Conservation (phyloP, 2,888 invertebrate species). For the Polymixis flavicincta region DNA sequence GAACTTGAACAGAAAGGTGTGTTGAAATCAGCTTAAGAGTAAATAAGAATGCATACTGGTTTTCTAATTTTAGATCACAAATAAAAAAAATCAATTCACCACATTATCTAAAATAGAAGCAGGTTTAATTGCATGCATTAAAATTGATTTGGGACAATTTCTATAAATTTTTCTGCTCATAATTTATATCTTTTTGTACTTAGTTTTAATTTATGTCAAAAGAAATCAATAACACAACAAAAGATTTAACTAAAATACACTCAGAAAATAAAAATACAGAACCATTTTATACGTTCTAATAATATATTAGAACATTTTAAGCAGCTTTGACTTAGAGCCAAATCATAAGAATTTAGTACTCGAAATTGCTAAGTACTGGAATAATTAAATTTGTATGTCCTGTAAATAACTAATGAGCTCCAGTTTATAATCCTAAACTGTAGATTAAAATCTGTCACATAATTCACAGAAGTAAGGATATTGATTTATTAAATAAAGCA, state of each 20-base stretch:
- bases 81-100: neutral
- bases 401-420: neutral
- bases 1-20: constrained; percentile 85
- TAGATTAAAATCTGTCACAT: neutral
- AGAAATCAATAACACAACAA: too few relatives aligned
- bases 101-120: neutral
- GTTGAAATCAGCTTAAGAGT: constrained; percentile 79
- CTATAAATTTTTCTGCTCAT: too few relatives aligned
- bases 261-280: too few relatives aligned
- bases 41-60: neutral
- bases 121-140: too few relatives aligned
- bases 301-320: too few relatives aligned
- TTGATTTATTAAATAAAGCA: neutral
- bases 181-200: too few relatives aligned
- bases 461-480: constrained; percentile 1
- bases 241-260: too few relatives aligned
- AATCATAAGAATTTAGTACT: neutral
- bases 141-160: too few relatives aligned
- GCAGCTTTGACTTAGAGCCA: neutral
- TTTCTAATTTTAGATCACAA: neutral
- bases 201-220: too few relatives aligned
- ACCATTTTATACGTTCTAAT: too few relatives aligned
- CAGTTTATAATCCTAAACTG: neutral
- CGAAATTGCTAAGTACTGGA: neutral
- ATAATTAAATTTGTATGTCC: neutral